phyloP scores from a whole-genome alignment of 1,140 invertebrate species.

The Hormaphis cornu region DNA sequence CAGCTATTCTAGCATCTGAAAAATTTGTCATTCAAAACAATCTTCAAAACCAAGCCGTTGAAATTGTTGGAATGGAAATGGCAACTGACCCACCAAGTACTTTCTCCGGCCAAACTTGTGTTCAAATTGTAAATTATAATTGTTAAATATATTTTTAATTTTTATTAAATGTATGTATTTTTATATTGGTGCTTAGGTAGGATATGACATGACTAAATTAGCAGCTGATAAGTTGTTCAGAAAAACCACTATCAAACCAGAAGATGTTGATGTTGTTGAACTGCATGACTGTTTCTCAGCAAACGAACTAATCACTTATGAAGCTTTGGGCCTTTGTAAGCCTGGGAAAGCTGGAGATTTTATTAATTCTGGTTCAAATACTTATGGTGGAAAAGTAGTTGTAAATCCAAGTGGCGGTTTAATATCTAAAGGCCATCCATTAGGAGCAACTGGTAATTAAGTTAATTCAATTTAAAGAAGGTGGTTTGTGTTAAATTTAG shows the following conservation, averaged over 20 bases:
- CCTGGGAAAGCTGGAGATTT: conserved; percentile 85
- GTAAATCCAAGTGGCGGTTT: conserved; percentile 96
- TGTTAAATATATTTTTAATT: neutral
- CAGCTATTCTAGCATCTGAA: conserved; percentile 82
- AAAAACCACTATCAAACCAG: conserved; percentile 64
- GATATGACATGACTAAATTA: conserved; percentile 88
- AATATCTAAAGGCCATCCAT: conserved; percentile 96
- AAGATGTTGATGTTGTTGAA: conserved; percentile 91
- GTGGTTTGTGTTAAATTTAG: too few species aligned
- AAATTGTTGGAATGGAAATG: conserved; percentile 95
- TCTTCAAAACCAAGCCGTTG: conserved; percentile 76
- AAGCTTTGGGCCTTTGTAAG: conserved; percentile 86
- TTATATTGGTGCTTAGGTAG: conserved; percentile 52
- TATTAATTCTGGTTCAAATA: conserved; percentile 89
- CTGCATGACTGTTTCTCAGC: conserved; percentile 98
- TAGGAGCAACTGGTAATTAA: conserved; percentile 80
- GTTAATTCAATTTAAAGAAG: neutral
- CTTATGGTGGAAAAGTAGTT: conserved; percentile 94
- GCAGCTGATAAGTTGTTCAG: conserved; percentile 72
- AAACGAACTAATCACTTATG: conserved; percentile 96
- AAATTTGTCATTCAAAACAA: conserved; percentile 76
- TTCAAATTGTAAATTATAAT: conserved; percentile 62
- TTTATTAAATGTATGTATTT: neutral
- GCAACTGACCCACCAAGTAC: conserved; percentile 78
- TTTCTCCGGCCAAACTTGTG: conserved; percentile 73